phyloP scores from a whole-genome alignment of 2,113 vertebrate species.

The Conger conger region DNA sequence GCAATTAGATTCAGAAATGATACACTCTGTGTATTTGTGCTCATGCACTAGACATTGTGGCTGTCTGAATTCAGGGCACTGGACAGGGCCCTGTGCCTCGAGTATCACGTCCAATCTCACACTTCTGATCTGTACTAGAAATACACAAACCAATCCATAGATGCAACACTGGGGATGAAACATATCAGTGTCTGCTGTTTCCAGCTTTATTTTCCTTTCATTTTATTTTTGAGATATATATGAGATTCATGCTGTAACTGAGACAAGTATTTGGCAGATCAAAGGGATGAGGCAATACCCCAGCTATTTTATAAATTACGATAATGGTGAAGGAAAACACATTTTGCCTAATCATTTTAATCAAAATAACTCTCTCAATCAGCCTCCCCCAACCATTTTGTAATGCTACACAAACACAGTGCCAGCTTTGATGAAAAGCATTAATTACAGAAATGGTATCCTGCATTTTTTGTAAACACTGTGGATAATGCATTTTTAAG shows the following conservation, averaged over 20 bases:
- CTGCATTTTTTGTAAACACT: constrained; percentile 20
- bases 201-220: neutral
- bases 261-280: neutral
- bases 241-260: neutral
- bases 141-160: neutral
- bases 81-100: too few relatives aligned
- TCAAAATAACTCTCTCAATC: neutral
- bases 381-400: neutral
- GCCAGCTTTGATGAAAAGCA: constrained; percentile 4
- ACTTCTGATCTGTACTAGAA: neutral
- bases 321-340: constrained; percentile 15
- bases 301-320: constrained; percentile 5
- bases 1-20: neutral
- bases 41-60: neutral
- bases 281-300: constrained; percentile 4
- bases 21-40: neutral
- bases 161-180: neutral
- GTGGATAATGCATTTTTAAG: neutral
- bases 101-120: neutral
- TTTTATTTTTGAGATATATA: neutral
- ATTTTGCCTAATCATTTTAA: constrained; percentile 21
- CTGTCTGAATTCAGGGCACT: too few relatives aligned
- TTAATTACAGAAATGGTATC: constrained; percentile 24
- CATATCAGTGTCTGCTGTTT: neutral
- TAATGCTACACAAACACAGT: constrained; percentile 3